These are phyloP conservation scores for Drosophila lutescens DNA, from an alignment of 2,888 invertebrate genomes.

Conservation along the genomic window DNA sequence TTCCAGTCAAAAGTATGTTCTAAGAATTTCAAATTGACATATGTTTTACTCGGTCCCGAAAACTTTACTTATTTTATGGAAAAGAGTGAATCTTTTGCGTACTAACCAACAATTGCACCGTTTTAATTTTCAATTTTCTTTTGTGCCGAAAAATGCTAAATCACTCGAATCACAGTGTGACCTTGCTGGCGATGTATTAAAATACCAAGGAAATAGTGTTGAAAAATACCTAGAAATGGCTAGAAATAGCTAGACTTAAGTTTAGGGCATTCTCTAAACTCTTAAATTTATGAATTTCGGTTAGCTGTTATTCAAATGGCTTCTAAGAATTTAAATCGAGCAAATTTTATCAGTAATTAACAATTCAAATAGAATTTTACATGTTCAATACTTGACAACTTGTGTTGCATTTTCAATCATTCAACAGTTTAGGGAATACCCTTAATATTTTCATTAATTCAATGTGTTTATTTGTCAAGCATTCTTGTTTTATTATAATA, in stretches of 20 bases:
- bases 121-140: constrained; percentile 55
- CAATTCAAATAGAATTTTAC: no score
- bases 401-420: no score
- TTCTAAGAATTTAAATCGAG: no score
- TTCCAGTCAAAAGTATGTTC: constrained; percentile 57
- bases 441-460: no score
- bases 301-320: no score
- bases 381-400: no score
- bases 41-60: constrained; percentile 35
- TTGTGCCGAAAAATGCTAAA: constrained; percentile 74
- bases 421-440: no score
- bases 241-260: not conserved
- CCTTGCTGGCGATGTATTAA: not conserved
- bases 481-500: no score
- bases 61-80: constrained; percentile 9
- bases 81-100: constrained; percentile 19
- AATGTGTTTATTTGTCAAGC: no score
- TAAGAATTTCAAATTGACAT: constrained; percentile 45
- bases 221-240: not conserved
- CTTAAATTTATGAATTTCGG: no score
- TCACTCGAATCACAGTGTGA: constrained; percentile 46
- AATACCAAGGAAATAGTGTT: not conserved
- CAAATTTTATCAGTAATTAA: no score
- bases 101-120: constrained; percentile 66
- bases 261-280: no score